Evolutionary conservation across 2,888 invertebrate species (phyloP).

Genomic region (Rosalia funebris): DNA sequence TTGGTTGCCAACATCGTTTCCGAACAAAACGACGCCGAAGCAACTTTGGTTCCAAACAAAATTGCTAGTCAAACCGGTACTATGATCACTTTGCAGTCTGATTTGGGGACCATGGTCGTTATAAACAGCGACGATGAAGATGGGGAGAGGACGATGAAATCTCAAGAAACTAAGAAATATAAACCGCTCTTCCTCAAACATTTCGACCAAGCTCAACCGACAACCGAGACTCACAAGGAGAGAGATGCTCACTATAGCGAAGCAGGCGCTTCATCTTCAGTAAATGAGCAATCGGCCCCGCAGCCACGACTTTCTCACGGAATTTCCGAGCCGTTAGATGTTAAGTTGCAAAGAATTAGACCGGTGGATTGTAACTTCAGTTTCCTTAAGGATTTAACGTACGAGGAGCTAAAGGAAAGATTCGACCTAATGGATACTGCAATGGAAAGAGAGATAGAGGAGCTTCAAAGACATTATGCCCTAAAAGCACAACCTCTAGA

Average conservation of each 20-base stretch:
- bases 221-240: conserved; percentile 39
- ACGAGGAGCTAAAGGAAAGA: conserved; percentile 88
- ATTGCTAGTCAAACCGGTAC: conserved; percentile 66
- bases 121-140: conserved; percentile 86
- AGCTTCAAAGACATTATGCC: conserved; percentile 91
- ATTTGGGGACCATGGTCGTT: conserved; percentile 91
- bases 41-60: conserved; percentile 64
- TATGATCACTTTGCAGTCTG: conserved; percentile 77
- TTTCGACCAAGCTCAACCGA: conserved; percentile 89
- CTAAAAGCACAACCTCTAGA: conserved; percentile 94
- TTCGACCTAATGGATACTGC: conserved; percentile 94
- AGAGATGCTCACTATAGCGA: conserved; percentile 18
- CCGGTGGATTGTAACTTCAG: conserved; percentile 49
- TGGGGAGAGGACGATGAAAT: conserved; percentile 89
- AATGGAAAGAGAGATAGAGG: conserved; percentile 99
- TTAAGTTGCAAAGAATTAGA: conserved; percentile 46
- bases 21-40: conserved; percentile 64
- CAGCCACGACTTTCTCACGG: conserved; percentile 28
- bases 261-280: conserved; percentile 13
- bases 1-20: conserved; percentile 63
- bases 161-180: conserved; percentile 85
- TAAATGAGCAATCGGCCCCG: conserved; percentile 1
- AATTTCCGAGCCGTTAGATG: conserved; percentile 44
- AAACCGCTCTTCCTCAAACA: conserved; percentile 94
- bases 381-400: conserved; percentile 48